phyloP scores from a whole-genome alignment of 2,113 vertebrate species.

The Ictalurus punctatus region DNA sequence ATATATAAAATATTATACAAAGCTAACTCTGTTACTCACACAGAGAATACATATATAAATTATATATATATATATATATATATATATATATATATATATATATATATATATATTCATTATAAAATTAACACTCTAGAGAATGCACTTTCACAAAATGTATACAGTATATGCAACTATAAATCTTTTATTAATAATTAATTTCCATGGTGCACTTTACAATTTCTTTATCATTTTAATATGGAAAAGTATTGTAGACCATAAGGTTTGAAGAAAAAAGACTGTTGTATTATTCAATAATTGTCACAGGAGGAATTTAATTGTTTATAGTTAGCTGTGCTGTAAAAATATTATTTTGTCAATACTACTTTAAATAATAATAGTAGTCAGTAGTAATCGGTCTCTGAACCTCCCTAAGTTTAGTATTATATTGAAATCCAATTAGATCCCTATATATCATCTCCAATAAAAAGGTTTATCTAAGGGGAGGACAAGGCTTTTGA shows the following conservation, averaged over 20 bases:
- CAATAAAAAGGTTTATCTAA: slow-evolving; percentile 64
- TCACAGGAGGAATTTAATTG: not conserved
- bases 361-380: not conserved
- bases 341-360: not conserved
- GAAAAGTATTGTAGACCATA: too few relatives aligned
- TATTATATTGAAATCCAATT: slow-evolving; percentile 57
- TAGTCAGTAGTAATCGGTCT: slow-evolving; percentile 18
- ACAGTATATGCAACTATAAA: too few relatives aligned
- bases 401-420: slow-evolving; percentile 36
- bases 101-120: too few relatives aligned
- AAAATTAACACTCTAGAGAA: too few relatives aligned
- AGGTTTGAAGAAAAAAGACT: too few relatives aligned
- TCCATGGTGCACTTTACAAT: too few relatives aligned
- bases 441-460: slow-evolving; percentile 59
- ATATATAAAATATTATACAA: not conserved
- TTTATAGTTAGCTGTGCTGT: not conserved
- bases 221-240: too few relatives aligned
- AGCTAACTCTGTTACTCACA: not conserved
- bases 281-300: not conserved
- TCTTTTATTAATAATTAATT: too few relatives aligned
- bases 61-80: too few relatives aligned
- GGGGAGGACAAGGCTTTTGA: slow-evolving; percentile 59
- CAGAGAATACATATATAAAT: too few relatives aligned
- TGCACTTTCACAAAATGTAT: too few relatives aligned
- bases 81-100: too few relatives aligned